phyloP scores from a whole-genome alignment of 1,140 invertebrate species.

The Drosophila cardini region DNA sequence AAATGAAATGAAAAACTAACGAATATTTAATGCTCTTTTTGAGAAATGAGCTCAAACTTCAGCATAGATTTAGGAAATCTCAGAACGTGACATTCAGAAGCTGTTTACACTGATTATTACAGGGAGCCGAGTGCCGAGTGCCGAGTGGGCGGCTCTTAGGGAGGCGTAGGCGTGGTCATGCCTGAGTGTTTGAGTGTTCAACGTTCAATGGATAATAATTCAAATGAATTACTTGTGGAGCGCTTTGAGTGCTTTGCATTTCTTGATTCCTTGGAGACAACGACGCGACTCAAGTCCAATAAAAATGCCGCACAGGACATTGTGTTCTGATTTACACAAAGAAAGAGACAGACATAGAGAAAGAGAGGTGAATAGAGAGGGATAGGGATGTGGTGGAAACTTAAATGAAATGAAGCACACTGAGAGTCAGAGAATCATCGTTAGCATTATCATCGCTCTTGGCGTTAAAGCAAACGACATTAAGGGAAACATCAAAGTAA shows the following conservation, averaged over 20 bases:
- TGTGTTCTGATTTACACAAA: constrained; percentile 66
- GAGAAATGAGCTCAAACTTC: not conserved
- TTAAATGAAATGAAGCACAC: constrained; percentile 19
- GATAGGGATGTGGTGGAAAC: not conserved
- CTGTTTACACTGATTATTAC: constrained; percentile 6
- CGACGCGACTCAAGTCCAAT: constrained; percentile 46
- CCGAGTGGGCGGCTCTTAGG: not conserved
- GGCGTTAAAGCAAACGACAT: constrained; percentile 80
- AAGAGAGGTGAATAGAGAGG: not conserved
- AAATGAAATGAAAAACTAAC: not conserved
- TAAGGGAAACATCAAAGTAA: constrained; percentile 83
- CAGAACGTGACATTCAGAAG: constrained; percentile 1
- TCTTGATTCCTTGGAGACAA: constrained; percentile 45
- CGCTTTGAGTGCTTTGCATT: constrained; percentile 37
- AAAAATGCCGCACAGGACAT: constrained; percentile 75
- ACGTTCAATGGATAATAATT: constrained; percentile 75
- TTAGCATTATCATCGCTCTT: constrained; percentile 51
- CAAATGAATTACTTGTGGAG: constrained; percentile 71
- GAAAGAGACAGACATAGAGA: not conserved
- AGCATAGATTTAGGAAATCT: not conserved
- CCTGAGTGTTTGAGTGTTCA: not conserved
- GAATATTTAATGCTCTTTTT: not conserved
- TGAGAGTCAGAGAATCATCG: constrained; percentile 41
- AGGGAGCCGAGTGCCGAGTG: too few relatives aligned
- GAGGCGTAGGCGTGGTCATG: constrained; percentile 29